These are phyloP conservation scores for Periophthalmodon schlosseri DNA, from an alignment of 2,113 vertebrate genomes.

Conservation along the genomic window DNA sequence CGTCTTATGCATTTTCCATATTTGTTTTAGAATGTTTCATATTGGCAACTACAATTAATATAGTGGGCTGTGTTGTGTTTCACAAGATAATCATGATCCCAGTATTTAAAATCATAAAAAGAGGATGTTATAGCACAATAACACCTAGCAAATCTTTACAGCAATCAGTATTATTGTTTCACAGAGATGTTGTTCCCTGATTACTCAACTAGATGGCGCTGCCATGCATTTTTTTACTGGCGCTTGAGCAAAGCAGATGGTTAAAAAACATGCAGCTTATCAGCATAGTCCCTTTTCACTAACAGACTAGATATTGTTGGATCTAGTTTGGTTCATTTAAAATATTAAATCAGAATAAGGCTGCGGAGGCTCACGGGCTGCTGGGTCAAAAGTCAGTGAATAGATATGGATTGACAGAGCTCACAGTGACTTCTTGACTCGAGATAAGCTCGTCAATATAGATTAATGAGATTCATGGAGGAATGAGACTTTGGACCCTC, in stretches of 20 bases:
- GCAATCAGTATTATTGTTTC: neutral
- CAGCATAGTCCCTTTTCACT: neutral
- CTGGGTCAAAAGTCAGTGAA: slow-evolving; percentile 62
- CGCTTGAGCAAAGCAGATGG: neutral
- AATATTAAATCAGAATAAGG: neutral
- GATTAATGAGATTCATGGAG: slow-evolving; percentile 30
- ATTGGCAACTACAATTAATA: neutral
- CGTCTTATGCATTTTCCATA: too few species aligned
- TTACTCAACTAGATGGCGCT: slow-evolving; percentile 30
- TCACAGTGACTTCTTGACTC: slow-evolving; percentile 17
- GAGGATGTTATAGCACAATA: neutral
- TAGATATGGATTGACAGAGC: slow-evolving; percentile 47
- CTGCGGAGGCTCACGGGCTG: neutral
- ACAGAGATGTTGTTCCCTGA: slow-evolving; percentile 6
- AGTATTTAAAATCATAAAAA: neutral
- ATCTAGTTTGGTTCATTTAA: neutral
- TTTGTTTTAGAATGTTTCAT: neutral
- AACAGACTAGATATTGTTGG: neutral
- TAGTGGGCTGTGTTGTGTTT: neutral
- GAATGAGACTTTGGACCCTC: slow-evolving; percentile 73
- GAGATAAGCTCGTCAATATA: slow-evolving; percentile 59
- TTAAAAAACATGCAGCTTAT: neutral
- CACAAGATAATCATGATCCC: too few species aligned
- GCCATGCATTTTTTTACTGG: neutral
- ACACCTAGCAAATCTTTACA: neutral